Base-by-base conservation (phyloP, 53 echinoderm and acorn worm species). In the Paelopatides confundens region DNA sequence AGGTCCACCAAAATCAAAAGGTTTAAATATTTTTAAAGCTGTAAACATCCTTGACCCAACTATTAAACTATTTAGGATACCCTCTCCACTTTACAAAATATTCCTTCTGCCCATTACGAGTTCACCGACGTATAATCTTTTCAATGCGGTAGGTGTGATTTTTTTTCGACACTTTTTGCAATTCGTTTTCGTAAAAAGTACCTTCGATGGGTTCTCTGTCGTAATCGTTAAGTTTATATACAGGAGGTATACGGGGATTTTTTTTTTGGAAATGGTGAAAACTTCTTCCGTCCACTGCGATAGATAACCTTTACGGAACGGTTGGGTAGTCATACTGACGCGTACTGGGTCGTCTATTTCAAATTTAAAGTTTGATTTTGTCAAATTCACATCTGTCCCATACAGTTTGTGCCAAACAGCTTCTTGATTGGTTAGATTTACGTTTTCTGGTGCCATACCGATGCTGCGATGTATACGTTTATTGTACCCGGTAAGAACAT, bases 251-350 rank as follows among this genome's bases (percentile, higher is more conserved):
- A 37, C 65, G 21, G 34, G 64, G 35, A 23, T 54, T n/a, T 7
- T 86, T 54, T 18, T 52, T 4, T 77, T 35, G 26, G 31, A 53
- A 21, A 94, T 48, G 27, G 91, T 85, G 35, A 94, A 92, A 15
- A 92, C 88, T 63, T 94, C 89, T 4, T 93, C 87, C 3, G 91
- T 95, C 95, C 95, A 93, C 15, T 88, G 86, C 0, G 89, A 83
- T 0, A 93, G 85, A 52, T 95, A 95, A 17, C 93, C 89, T 47
- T 95, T 95, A 18, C 69, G 48, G 27, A 95, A 95, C 0, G 91
- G 86, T 65, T 48, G 86, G 11, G 94, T 86, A 7, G 85, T n/a
- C 88, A 63, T 77, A 21, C 87, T 65, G 35, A 94, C 68, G 15
- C 94, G 82, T 17, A 91, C 91, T 24, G 66, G 81, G 46, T 94